Evolutionary conservation across 2,797 vertebrate species (phyloP).

Genomic region (Margarornis squamiger): DNA sequence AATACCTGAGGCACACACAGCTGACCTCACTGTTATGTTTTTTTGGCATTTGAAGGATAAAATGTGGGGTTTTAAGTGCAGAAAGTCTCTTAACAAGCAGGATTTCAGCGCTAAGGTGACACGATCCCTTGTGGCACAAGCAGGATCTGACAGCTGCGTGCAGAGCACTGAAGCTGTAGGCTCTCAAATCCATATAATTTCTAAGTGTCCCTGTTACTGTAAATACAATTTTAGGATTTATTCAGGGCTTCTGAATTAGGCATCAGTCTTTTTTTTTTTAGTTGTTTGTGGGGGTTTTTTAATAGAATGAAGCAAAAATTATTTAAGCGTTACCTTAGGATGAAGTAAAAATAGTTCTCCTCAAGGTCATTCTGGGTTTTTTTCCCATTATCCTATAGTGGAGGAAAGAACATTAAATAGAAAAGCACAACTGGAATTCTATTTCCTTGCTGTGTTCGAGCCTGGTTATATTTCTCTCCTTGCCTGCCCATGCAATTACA

Average conservation of each 20-base stretch:
- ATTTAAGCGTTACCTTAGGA: neutral
- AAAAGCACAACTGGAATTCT: neutral
- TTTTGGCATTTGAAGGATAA: neutral
- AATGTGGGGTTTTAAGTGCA: neutral
- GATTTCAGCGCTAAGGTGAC: neutral
- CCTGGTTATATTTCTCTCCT: neutral
- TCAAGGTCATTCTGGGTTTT: neutral
- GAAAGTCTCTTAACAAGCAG: neutral
- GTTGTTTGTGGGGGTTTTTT: fast-evolving
- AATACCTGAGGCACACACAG: fast-evolving
- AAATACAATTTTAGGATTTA: neutral
- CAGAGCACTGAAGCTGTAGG: neutral
- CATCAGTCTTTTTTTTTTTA: neutral
- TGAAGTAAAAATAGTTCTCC: conserved; percentile 10
- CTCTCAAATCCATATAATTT: neutral
- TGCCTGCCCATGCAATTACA: neutral
- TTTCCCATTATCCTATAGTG: neutral
- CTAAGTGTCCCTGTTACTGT: neutral
- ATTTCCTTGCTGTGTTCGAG: neutral
- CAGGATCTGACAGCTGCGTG: neutral
- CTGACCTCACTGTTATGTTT: neutral
- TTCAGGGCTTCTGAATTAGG: neutral
- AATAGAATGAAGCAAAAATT: neutral
- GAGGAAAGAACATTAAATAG: neutral
- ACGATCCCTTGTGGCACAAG: neutral